Base-by-base conservation (phyloP, 1,140 invertebrate species). In the Cydia amplana region DNA sequence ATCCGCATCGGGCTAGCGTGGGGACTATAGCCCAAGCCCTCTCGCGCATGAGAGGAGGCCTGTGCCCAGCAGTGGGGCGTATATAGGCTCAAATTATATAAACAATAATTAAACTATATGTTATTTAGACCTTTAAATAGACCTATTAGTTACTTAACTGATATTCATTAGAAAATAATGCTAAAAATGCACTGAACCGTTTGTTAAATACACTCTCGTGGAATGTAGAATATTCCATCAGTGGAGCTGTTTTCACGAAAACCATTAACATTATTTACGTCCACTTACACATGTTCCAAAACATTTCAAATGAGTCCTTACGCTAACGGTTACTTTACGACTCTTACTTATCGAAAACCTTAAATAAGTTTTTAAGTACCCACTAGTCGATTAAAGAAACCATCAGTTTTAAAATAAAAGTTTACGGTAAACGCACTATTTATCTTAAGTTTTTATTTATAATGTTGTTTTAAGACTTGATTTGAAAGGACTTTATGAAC, bases 401-500 rank as follows among this genome's bases (percentile, higher is more conserved):
- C 76, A 83, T 83, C 83, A 77, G 70, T 74, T 83, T 80, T 80
- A 84, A 83, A 83, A 83, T 82, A 83, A 83, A 78, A 85, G 77
- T 75, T 77, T 76, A 77, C 78, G 78, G 80, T 85, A 86, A 86
- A 87, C 84, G 79, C 67, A 18, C 20, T 70, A 75, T 79, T 85
- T 87, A 91, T 91, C 87, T n/a, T n/a, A n/a, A n/a, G n/a, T 77
- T 73, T 82, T 81, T 83, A 85, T 83, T 80, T 81, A 82, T 88
- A 87, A 88, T 78, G 86, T 88, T 80, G 85, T 86, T 85, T 82
- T 87, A 84, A 86, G 85, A 79, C 75, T 77, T 72, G 79, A 78
- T 79, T 80, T 81, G 80, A 81, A 77, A 80, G n/a, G 25, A 78
- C 78, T 86, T 88, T 90, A 87, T 86, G 83, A 85, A 86, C 84